Conservation (phyloP, 2,888 invertebrate species). For the Caradrina clavipalpis region DNA sequence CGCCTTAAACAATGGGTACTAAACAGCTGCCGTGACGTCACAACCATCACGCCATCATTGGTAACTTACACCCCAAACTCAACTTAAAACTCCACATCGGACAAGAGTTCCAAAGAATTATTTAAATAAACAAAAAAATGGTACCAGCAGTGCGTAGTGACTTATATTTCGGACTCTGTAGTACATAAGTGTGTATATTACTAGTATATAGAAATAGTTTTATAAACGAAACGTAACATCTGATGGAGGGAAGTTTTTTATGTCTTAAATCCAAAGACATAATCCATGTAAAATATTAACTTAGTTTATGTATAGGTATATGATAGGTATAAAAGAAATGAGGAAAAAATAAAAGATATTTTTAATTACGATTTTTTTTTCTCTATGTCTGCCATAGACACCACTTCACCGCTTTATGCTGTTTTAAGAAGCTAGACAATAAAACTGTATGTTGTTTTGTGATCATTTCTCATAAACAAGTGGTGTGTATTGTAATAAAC, state of each 20-base stretch:
- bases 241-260: conserved; percentile 52
- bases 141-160: conserved; percentile 81
- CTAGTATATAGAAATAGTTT: conserved; percentile 79
- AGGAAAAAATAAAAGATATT: conserved; percentile 83
- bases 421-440: conserved; percentile 66
- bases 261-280: conserved; percentile 67
- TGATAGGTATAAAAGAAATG: conserved; percentile 76
- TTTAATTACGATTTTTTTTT: conserved; percentile 78
- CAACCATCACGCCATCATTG: conserved; percentile 14
- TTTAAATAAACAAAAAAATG: conserved; percentile 56
- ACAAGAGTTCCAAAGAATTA: conserved; percentile 66
- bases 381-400: conserved; percentile 80
- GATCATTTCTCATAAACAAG: conserved; percentile 38
- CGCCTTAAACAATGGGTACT: conserved; percentile 54
- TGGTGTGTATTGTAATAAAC: conserved; percentile 46
- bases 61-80: conserved; percentile 35
- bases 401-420: conserved; percentile 62
- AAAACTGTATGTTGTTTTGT: conserved; percentile 58
- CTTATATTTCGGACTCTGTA: conserved; percentile 76
- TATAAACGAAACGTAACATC: conserved; percentile 69
- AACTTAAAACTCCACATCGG: conserved; percentile 52
- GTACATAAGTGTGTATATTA: conserved; percentile 81
- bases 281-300: conserved; percentile 85
- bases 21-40: conserved; percentile 43
- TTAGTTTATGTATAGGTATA: conserved; percentile 77